Evolutionary conservation across 2,888 invertebrate genomes (phyloP).

Genomic region (Epirrhoe alternata): DNA sequence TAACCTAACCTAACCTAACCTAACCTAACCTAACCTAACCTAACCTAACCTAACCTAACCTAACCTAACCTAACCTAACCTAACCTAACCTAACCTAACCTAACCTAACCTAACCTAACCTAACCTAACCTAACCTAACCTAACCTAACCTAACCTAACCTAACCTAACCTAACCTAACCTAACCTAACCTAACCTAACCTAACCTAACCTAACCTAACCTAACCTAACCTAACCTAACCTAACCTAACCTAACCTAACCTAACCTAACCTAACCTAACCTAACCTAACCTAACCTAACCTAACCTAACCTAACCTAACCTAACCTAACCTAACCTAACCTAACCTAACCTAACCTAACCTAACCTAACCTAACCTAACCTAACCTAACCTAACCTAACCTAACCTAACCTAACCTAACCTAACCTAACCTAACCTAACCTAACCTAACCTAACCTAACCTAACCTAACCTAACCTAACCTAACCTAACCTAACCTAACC

Average conservation of each 20-base stretch:
- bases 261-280: constrained; percentile 15
- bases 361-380: constrained; percentile 18
- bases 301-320: constrained; percentile 18
- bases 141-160: constrained; percentile 9
- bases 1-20: constrained; percentile 19
- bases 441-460: constrained; percentile 18
- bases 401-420: constrained; percentile 18
- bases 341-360: constrained; percentile 18
- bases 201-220: constrained; percentile 9
- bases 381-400: constrained; percentile 18
- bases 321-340: constrained; percentile 18
- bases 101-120: constrained; percentile 19
- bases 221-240: constrained; percentile 14
- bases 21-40: constrained; percentile 19
- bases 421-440: constrained; percentile 18
- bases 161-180: constrained; percentile 19
- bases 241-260: constrained; percentile 16
- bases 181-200: constrained; percentile 19
- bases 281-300: constrained; percentile 18
- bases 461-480: constrained; percentile 18
- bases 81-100: constrained; percentile 19
- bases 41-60: constrained; percentile 19
- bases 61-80: constrained; percentile 19
- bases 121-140: constrained; percentile 19
- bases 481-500: constrained; percentile 18